Conservation (phyloP, 2,797 vertebrate genomes). For the Pseudomugil gertrudae region DNA sequence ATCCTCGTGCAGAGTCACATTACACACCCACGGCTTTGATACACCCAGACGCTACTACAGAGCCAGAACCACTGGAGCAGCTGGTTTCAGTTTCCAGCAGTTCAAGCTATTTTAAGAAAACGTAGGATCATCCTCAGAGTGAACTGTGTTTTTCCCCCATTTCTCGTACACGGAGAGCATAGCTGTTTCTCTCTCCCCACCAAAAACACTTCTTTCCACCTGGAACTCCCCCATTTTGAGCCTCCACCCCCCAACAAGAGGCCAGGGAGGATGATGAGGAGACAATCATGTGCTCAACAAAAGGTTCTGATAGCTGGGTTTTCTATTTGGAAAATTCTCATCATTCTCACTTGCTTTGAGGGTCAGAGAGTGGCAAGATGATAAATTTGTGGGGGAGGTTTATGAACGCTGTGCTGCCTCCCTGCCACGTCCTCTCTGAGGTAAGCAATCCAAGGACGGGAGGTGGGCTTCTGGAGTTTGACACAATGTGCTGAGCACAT, state of each 20-base stretch:
- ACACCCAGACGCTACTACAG: slow-evolving; percentile 44
- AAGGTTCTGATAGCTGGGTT: slow-evolving; percentile 3
- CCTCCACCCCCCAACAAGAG: no score
- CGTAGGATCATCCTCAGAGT: slow-evolving; percentile 35
- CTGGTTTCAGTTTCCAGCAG: slow-evolving; percentile 70
- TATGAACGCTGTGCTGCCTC: background rate
- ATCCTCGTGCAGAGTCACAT: slow-evolving; percentile 65
- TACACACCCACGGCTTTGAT: slow-evolving; percentile 70
- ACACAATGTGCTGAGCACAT: slow-evolving; percentile 48
- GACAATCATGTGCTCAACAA: slow-evolving; percentile 41
- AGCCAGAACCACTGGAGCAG: slow-evolving; percentile 69
- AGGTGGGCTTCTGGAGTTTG: slow-evolving; percentile 33
- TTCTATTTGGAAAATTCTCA: slow-evolving; percentile 6
- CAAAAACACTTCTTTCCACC: slow-evolving; percentile 37
- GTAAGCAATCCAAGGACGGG: slow-evolving; percentile 19
- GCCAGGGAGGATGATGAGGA: slow-evolving; percentile 4
- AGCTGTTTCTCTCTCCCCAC: slow-evolving; percentile 42
- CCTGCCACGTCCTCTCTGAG: slow-evolving; percentile 9
- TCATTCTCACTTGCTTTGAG: slow-evolving; percentile 9
- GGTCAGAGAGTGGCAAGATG: background rate
- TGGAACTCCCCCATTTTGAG: slow-evolving; percentile 28
- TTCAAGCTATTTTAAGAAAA: slow-evolving; percentile 70
- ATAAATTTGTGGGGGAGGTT: slow-evolving; percentile 14
- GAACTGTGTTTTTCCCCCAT: slow-evolving; percentile 12
- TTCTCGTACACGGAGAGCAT: slow-evolving; percentile 38